A percentile compares a stretch with the other conserved stretches of the same genome.
phyloP scores from a whole-genome alignment of 1,140 invertebrate genomes.

The Diachasma alloeum region DNA sequence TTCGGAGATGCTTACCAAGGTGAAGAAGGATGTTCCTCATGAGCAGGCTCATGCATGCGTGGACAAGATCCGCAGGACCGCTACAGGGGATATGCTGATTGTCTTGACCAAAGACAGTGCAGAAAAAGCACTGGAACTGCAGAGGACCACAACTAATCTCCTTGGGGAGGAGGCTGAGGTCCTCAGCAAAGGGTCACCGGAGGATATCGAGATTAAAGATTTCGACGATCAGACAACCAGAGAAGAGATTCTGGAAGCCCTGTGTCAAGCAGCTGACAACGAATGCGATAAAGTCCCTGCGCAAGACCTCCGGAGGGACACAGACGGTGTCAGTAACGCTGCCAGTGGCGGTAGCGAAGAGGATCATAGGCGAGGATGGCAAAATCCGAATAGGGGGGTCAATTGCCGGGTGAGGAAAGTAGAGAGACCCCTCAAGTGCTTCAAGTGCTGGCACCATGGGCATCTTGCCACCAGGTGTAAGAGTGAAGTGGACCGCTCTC shows the following conservation, averaged over 20 bases:
- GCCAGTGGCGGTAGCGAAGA: slow-evolving; percentile 12
- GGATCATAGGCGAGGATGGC: not conserved
- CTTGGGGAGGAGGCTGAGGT: slow-evolving; percentile 26
- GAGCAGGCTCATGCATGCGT: not conserved
- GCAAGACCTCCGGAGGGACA: slow-evolving; percentile 26
- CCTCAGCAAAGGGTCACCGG: slow-evolving; percentile 10
- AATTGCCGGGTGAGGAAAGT: slow-evolving; percentile 15
- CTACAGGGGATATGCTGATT: slow-evolving; percentile 3
- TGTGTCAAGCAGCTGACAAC: slow-evolving; percentile 4
- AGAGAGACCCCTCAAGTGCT: slow-evolving; percentile 12
- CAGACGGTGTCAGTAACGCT: slow-evolving; percentile 22
- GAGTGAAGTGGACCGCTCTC: not conserved
- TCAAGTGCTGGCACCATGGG: slow-evolving; percentile 31
- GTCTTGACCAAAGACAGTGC: not conserved
- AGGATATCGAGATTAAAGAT: slow-evolving; percentile 28
- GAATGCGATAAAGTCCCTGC: slow-evolving; percentile 19
- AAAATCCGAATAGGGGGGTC: slow-evolving; percentile 27
- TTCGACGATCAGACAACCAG: slow-evolving; percentile 31
- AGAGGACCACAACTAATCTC: not conserved
- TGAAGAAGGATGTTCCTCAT: slow-evolving; percentile 15
- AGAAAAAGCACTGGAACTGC: not conserved
- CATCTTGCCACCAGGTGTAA: not conserved
- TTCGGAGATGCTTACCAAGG: slow-evolving; percentile 14
- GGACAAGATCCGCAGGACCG: slow-evolving; percentile 9
- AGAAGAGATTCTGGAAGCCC: slow-evolving; percentile 17